Percentiles rank a stretch among this genome's conserved stretches.
These are phyloP conservation scores for Drosophila erecta DNA, from an alignment of 1,140 invertebrate species.

Conservation along the genomic window DNA sequence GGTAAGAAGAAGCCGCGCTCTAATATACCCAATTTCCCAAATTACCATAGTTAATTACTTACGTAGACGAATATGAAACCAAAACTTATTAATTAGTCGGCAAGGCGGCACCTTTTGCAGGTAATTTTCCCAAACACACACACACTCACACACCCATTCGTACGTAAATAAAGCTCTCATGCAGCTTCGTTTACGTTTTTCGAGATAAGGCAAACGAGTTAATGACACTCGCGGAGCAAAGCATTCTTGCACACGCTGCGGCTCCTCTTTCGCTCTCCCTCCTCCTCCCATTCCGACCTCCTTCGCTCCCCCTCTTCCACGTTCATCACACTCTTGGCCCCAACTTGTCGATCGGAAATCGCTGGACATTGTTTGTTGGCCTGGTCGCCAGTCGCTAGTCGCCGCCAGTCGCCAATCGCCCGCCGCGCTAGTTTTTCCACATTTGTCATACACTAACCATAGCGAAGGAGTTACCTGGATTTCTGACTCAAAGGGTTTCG, in stretches of 20 bases:
- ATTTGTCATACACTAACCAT: conserved; percentile 43
- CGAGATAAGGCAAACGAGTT: conserved; percentile 65
- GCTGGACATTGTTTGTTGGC: conserved; percentile 17
- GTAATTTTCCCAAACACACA: conserved; percentile 57
- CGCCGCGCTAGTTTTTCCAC: conserved; percentile 69
- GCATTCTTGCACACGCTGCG: conserved; percentile 54
- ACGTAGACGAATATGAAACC: conserved; percentile 40
- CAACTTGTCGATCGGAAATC: conserved; percentile 50
- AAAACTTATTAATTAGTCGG: conserved; percentile 61
- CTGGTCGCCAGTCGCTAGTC: neutral
- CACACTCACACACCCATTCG: neutral
- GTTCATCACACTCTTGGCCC: conserved; percentile 10
- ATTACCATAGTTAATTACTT: conserved; percentile 70
- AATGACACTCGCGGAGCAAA: conserved; percentile 75
- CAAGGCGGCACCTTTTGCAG: conserved; percentile 62
- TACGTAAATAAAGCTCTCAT: conserved; percentile 2
- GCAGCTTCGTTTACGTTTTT: conserved; percentile 45
- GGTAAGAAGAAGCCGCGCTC: conserved; percentile 50
- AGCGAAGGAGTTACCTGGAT: conserved; percentile 8
- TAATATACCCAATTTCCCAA: conserved; percentile 41
- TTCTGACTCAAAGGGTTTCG: neutral
- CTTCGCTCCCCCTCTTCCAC: neutral
- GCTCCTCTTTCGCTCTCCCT: conserved; percentile 17
- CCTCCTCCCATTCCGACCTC: neutral
- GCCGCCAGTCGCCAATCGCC: neutral